These are phyloP conservation scores for Nymphalis io DNA, from an alignment of 1,140 invertebrate genomes.

Conservation along the genomic window DNA sequence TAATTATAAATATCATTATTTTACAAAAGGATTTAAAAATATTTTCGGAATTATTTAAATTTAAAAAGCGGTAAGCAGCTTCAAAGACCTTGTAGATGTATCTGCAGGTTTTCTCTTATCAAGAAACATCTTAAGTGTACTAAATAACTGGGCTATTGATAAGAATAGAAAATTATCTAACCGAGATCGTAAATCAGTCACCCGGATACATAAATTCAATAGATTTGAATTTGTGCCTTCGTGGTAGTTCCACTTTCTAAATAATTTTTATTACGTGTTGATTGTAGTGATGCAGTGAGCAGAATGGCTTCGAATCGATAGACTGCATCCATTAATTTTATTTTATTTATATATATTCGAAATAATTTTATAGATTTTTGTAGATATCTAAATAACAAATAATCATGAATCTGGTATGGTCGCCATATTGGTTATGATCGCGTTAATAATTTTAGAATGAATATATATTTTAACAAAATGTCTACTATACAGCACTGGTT, in stretches of 20 bases:
- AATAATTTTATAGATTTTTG: too few species aligned
- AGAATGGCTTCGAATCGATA: background rate
- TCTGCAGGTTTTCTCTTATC: background rate
- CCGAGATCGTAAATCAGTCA: background rate
- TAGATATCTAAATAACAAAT: too few species aligned
- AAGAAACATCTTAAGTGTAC: background rate
- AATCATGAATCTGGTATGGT: too few species aligned
- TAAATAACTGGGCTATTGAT: conserved; percentile 1
- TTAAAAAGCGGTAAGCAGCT: background rate
- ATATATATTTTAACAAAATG: too few species aligned
- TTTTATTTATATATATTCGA: too few species aligned
- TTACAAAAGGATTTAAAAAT: background rate
- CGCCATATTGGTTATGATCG: too few species aligned
- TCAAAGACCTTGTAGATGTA: background rate
- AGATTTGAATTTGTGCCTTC: background rate
- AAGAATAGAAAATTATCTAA: conserved; percentile 6
- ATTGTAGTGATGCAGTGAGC: background rate
- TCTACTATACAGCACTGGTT: too few species aligned
- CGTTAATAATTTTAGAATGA: too few species aligned
- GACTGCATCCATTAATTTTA: background rate
- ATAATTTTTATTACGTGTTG: conserved; percentile 7
- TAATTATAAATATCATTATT: background rate
- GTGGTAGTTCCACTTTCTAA: conserved; percentile 10
- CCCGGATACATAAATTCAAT: background rate
- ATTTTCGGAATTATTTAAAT: background rate